phyloP scores from a whole-genome alignment of 2,113 vertebrate genomes.

The Python bivittatus region DNA sequence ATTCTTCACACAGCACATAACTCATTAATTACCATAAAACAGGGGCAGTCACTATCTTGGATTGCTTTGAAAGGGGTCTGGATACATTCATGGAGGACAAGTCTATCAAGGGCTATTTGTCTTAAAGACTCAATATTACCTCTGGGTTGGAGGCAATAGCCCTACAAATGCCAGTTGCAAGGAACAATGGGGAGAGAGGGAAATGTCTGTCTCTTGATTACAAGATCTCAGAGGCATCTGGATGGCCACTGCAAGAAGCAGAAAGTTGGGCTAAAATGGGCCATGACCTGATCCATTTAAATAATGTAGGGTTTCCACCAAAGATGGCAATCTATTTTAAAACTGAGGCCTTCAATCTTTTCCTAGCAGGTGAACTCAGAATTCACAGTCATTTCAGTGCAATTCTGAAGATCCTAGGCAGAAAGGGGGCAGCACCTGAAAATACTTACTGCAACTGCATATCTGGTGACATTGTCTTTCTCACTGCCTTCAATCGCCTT shows the following conservation, averaged over 20 bases:
- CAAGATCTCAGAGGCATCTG: neutral
- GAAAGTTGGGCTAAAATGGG: neutral
- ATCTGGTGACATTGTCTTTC: constrained; percentile 91
- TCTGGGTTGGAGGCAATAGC: neutral
- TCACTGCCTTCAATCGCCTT: constrained; percentile 87
- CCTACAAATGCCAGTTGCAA: neutral
- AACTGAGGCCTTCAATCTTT: neutral
- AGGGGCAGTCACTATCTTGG: too few species aligned
- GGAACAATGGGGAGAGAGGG: neutral
- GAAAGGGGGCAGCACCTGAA: too few species aligned
- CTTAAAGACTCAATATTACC: neutral
- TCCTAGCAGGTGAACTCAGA: neutral
- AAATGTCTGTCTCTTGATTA: neutral
- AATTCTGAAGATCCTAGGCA: neutral
- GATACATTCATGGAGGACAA: too few species aligned
- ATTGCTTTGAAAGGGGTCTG: too few species aligned
- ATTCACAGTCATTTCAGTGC: neutral
- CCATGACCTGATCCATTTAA: neutral
- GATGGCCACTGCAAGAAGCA: too few species aligned
- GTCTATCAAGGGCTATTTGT: neutral
- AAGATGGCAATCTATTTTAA: neutral
- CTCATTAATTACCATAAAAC: too few species aligned
- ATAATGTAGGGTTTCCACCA: neutral
- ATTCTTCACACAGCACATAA: too few species aligned
- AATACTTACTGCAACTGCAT: constrained; percentile 89